These are phyloP conservation scores for Eleginops maclovinus DNA, from an alignment of 2,113 vertebrate genomes.

Conservation along the genomic window DNA sequence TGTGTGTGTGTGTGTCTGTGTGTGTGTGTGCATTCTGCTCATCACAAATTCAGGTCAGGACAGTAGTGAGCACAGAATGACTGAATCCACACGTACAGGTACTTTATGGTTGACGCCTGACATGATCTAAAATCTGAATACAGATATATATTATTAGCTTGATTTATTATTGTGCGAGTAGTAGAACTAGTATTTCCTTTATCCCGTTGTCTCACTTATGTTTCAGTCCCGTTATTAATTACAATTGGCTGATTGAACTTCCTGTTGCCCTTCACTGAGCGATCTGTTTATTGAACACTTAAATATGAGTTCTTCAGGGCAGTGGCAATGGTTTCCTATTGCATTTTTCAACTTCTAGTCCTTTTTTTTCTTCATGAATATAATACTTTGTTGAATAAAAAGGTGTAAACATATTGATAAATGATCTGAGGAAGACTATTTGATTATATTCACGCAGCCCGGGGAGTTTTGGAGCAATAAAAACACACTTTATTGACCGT, in stretches of 20 bases:
- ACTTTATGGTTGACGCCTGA: background rate
- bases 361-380: background rate
- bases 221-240: background rate
- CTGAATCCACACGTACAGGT: slow-evolving; percentile 20
- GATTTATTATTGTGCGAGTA: background rate
- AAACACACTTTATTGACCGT: no score
- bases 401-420: background rate
- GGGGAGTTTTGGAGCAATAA: no score
- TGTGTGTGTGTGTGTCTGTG: slow-evolving; percentile 24
- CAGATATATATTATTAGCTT: background rate
- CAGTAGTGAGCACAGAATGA: slow-evolving; percentile 1
- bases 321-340: background rate
- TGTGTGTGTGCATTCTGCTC: slow-evolving; percentile 29
- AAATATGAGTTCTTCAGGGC: background rate
- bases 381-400: no score
- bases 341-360: background rate
- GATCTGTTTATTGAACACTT: background rate
- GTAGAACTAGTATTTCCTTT: background rate
- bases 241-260: background rate
- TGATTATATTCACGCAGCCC: background rate
- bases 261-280: background rate
- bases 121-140: no score
- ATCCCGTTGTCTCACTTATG: background rate
- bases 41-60: slow-evolving; percentile 24
- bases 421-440: background rate